Base-by-base conservation (phyloP, 2,113 vertebrate species). In the Notiomystis cincta region DNA sequence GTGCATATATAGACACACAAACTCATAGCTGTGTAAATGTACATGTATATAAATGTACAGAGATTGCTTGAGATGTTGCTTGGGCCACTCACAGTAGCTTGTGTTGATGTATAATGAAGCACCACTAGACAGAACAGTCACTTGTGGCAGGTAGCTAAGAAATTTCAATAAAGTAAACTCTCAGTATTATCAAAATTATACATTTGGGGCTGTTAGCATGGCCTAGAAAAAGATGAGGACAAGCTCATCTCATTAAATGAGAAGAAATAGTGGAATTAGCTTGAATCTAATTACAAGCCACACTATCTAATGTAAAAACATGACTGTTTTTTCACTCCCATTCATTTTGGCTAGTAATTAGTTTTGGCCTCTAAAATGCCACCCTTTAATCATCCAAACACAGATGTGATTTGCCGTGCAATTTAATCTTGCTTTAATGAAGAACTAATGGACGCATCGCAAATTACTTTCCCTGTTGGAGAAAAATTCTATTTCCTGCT, bases 351-450 rank as follows among this genome's bases (percentile, higher is more conserved):
- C 99, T 99, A 99, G 99, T 99, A 99, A 99, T 99, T 99, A 99
- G 99, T 99, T 99, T 99, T 99, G 99, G 99, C 99, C 99, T 99
- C 98, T 99, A 99, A 99, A 99, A 99, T 99, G 99, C 99, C 99
- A 99, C 99, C 99, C 99, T 99, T 99, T 99, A 99, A 99, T 99
- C 99, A 99, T 99, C 98, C 99, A 99, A 99, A 99, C 99, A 99
- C 99, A 99, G 99, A 99, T 99, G 99, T 99, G 99, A 99, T 99
- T 99, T 99, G 99, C 99, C 97, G 98, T 99, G 99, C 99, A 99
- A 99, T 99, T 99, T 99, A 99, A 99, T 99, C 99, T 99, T 99
- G 99, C 99, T 99, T 99, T 99, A 99, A 99, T 99, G 99, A 99
- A 99, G 99, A 99, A 99, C 99, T 99, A 99, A 99, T 99, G 99